Evolutionary conservation across 2,888 invertebrate species (phyloP), one percentile per base, ranked within the genome.

Genomic region (Eurois occulta): DNA sequence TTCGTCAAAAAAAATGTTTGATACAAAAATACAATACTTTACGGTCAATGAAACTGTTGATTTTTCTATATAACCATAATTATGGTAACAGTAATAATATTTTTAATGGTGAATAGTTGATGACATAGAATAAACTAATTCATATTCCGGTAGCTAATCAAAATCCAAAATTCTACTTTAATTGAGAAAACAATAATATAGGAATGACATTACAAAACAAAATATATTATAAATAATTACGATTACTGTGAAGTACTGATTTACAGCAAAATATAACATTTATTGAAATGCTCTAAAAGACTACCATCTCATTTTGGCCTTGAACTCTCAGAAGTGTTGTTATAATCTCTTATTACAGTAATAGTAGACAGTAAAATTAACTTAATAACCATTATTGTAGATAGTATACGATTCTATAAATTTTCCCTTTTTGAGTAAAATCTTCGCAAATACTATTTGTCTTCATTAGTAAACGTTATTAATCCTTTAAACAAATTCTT

Each of bases 391-490:
- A 58, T 66, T 79, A 38, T 64, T 43, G 11, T 48, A 32, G 6
- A 41, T 41, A 8, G 28, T 66, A 43, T 69, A 66, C 58, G 6
- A 73, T 64, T 84, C 70, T 35, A 68, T 60, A 68, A 83, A 83
- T 70, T 79, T 41, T 70, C 16, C 52, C 68, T 71, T 60, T 74
- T 77, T 76, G 60, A 43, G 58, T 74, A 76, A 58, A 64, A 60
- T 77, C 75, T 87, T 62, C 41, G 82, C 79, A 84, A 89, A 88
- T 80, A 85, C 75, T 79, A 89, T 88, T 72, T 70, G 66, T 87
- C 83, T 87, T 87, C 82, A 89, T 88, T 88, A 89, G 83, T 60
- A 60, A 84, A 80, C 64, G 87, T 79, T 86, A 88, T 88, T 87
- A 88, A 88, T 87, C 83, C 84, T 46, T 77, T 79, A 52, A 75